Percentiles rank a stretch among this genome's conserved stretches.
These are phyloP conservation scores for Pelobates cultripes DNA, from an alignment of 2,797 vertebrate species.

Conservation along the genomic window DNA sequence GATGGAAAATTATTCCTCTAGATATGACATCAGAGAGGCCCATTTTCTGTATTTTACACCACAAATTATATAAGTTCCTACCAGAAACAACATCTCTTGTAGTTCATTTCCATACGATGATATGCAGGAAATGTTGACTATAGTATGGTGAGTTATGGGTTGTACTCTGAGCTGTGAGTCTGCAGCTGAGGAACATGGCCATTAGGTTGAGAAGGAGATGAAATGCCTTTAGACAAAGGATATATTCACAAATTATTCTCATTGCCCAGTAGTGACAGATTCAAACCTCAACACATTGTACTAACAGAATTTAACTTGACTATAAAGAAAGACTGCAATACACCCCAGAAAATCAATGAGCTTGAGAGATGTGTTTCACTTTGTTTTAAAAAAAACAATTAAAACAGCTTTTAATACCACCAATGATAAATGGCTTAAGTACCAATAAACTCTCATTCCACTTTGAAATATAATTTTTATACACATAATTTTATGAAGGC, in stretches of 20 bases:
- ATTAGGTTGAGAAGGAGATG: conserved; percentile 58
- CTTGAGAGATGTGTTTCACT: background rate
- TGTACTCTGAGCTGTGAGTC: conserved; percentile 54
- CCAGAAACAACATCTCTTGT: conserved; percentile 41
- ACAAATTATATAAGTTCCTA: conserved; percentile 35
- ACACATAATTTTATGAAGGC: too few species aligned
- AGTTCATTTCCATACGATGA: conserved; percentile 61
- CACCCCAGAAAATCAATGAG: conserved; percentile 6
- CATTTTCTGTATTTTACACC: conserved; percentile 27
- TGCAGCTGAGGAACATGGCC: conserved; percentile 56
- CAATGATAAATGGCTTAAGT: too few species aligned
- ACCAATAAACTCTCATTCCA: too few species aligned
- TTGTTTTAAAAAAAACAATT: too few species aligned
- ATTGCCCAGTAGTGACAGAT: conserved; percentile 68
- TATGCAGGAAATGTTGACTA: conserved; percentile 55
- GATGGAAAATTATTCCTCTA: conserved; percentile 47
- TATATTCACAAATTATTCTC: conserved; percentile 70
- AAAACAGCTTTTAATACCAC: too few species aligned
- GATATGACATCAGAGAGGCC: conserved; percentile 28
- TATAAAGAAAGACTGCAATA: conserved; percentile 22
- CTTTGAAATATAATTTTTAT: too few species aligned
- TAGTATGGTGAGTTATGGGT: conserved; percentile 64
- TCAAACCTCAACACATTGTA: conserved; percentile 70
- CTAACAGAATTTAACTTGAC: conserved; percentile 64
- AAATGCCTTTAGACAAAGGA: conserved; percentile 71